Base-by-base conservation (phyloP, 2,888 invertebrate genomes). In the Nineta flava region DNA sequence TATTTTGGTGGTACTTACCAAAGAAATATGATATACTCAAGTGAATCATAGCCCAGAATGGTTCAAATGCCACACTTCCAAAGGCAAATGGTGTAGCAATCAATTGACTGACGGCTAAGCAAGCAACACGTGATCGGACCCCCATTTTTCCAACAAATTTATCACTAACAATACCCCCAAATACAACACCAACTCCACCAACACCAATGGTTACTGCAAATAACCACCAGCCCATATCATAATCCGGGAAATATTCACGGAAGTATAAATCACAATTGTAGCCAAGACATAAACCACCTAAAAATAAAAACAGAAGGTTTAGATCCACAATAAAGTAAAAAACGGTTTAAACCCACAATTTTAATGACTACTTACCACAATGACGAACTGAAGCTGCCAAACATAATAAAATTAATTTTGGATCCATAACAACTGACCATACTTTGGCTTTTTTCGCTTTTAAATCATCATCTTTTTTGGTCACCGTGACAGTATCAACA, bases 221-320 rank as follows among this genome's bases (percentile, higher is more conserved):
- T 58, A 91, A 66, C 87, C 87, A 88, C 85, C 88, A 88, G 58
- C 90, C 87, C 12, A 90, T 76, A 69, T 90, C 88, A 58, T 86
- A 84, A 59, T 88, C 87, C 0, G 91, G 91, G 69, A 87, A 91
- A 67, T 90, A 90, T 51, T 79, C 82, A 53, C 87, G 80, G 66
- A 88, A 91, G 69, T 88, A 91, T 47, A 90, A 72, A 64, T 91
- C 90, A 6, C 90, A 88, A 65, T 91, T 91, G 72, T 91, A 91
- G 0, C 90, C 90, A 67, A 91, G 91, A 53, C 84, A 83, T 82
- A 90, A 87, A 54, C 91, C 91, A 56, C 87, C 83, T 83, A 67
- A 2, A 61, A 59, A 42, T 15, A 7, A 6, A 26, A 26, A 19
- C 19, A 19, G 19, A 19, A 47, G 41, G 32, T 26, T 10, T 41